A percentile compares a stretch with the other conserved stretches of the same genome.
Conservation (phyloP, 37 sponge, comb jelly and placozoan species). For the Chondrosia reniformis region DNA sequence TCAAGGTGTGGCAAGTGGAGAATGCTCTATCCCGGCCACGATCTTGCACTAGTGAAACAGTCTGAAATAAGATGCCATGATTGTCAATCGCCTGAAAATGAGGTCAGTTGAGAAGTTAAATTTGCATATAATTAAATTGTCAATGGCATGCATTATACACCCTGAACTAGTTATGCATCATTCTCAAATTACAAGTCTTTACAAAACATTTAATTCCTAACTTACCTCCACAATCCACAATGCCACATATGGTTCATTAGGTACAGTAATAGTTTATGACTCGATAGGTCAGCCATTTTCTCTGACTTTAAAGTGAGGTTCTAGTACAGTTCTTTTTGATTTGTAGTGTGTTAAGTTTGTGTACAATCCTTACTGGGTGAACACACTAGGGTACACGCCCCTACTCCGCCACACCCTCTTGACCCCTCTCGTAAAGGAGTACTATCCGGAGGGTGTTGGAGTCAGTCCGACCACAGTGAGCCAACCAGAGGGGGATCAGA, state of each 20-base stretch:
- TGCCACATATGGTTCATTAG: too few relatives aligned
- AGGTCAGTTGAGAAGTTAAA: constrained; percentile 19
- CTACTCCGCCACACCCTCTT: constrained; percentile 63
- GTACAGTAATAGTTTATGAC: too few relatives aligned
- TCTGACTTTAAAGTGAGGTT: too few relatives aligned
- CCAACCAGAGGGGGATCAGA: too few relatives aligned
- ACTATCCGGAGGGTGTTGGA: constrained; percentile 77
- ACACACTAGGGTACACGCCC: constrained; percentile 61
- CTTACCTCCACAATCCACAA: too few relatives aligned
- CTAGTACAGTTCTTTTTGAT: too few relatives aligned
- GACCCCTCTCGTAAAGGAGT: constrained; percentile 65
- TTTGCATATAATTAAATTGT: not conserved
- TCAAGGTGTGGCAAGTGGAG: constrained; percentile 64
- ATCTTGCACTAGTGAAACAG: constrained; percentile 53
- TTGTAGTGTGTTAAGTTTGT: constrained; percentile 42
- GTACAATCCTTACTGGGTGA: constrained; percentile 52
- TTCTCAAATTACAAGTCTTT: too few relatives aligned
- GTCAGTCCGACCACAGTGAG: constrained; percentile 56
- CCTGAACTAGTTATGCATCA: too few relatives aligned
- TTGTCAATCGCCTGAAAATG: constrained; percentile 47
- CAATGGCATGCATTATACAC: too few relatives aligned
- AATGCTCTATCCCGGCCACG: constrained; percentile 44
- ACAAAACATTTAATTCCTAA: too few relatives aligned
- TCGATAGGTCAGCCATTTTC: too few relatives aligned
- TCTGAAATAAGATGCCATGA: constrained; percentile 49